A percentile compares a stretch with the other conserved stretches of the same genome.
Evolutionary conservation across 2,888 invertebrate genomes (phyloP).

Genomic region (Nephrotoma appendiculata): DNA sequence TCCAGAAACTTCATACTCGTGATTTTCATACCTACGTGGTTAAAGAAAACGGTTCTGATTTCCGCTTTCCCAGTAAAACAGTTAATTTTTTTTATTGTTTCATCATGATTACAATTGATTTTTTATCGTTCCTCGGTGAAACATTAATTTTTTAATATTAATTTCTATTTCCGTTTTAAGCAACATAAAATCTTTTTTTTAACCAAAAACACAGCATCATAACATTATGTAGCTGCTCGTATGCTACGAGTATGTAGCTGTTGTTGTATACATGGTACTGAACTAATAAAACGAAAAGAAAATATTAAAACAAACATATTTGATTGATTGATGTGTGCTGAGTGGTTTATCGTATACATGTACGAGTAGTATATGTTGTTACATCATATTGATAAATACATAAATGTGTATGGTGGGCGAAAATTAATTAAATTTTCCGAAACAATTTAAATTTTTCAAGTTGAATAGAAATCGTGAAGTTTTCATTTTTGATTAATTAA

Average conservation of each 20-base stretch:
- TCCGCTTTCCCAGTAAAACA: neutral
- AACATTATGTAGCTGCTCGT: neutral
- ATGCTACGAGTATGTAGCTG: neutral
- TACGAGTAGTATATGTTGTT: no score
- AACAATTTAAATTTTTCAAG: neutral
- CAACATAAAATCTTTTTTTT: neutral
- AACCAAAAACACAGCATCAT: neutral
- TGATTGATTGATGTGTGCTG: neutral
- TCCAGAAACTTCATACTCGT: no score
- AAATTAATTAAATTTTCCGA: neutral
- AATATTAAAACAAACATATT: neutral
- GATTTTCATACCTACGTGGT: no score
- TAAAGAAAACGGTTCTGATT: no score
- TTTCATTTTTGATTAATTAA: no score
- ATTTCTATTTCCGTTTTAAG: neutral
- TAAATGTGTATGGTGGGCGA: neutral
- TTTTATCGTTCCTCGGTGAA: neutral
- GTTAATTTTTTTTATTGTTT: neutral
- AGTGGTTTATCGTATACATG: neutral
- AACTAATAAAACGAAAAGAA: neutral
- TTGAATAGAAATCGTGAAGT: neutral
- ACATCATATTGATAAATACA: neutral
- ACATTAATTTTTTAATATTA: constrained; percentile 6
- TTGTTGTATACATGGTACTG: neutral
- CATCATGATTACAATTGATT: neutral